Base-by-base conservation (phyloP, 2,113 vertebrate species). In the Aspiorhynchus laticeps region DNA sequence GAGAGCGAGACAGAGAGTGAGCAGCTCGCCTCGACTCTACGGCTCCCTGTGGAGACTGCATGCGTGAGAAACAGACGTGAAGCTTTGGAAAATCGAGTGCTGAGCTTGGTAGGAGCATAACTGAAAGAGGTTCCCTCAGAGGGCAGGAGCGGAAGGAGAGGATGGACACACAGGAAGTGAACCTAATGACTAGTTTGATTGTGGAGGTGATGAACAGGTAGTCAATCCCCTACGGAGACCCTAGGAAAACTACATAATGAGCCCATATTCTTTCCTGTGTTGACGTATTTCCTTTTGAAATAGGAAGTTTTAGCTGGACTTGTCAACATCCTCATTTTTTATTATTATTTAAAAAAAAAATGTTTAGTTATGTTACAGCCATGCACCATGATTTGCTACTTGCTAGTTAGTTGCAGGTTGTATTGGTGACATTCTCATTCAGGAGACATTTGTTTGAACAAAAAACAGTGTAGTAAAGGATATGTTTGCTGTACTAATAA, bases 71-170 rank as follows among this genome's bases (percentile, higher is more conserved):
- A 67, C 8, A 6, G 59, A 82, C 38, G n/a, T 65, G 8, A 67
- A 65, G 80, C 80, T 67, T 82, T 65, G 4, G 61, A 82, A 82
- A 67, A n/a, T 43, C 7, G 12, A 76, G 74, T 28, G 41, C 41
- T 80, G 78, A 63, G 79, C 36, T 80, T 63, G 56, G 79, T 36
- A 63, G 56, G 14, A 80, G 12, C 24, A 24, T 5, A 59, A 59
- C 36, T 26, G 36, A 80, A 15, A 61, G 31, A 80, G 36, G 56
- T 36, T 63, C 36, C 28, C 41, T 26, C 17, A 92, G 92, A 94
- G 90, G 93, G 92, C 91, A 91, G 87, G 88, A 43, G 73, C 76
- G 88, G 63, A 89, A 91, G 92, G 89, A 91, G 86, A 56, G 63
- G 81, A 85, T 76, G 88, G 89, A 91, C 85, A 90, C 76, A 88